A percentile compares a stretch with the other conserved stretches of the same genome.
Conservation (phyloP, 2,113 vertebrate species). For the Balaeniceps rex region DNA sequence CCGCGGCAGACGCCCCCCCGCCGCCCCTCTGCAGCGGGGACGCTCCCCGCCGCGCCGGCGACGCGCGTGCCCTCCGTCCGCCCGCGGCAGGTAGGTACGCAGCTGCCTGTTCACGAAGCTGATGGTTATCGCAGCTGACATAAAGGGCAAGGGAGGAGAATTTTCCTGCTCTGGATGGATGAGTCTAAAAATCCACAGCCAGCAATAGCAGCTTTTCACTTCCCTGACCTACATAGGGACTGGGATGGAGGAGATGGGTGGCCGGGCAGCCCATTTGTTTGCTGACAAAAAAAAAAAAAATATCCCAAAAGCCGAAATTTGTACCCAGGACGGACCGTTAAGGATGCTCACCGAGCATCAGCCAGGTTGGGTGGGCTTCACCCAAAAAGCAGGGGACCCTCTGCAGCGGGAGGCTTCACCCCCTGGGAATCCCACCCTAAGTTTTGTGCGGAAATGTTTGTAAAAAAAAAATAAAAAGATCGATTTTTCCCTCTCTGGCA, state of each 20-base stretch:
- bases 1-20: background rate
- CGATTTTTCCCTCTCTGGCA: background rate
- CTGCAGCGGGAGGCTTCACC: background rate
- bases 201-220: constrained; percentile 13
- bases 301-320: background rate
- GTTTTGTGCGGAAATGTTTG: background rate
- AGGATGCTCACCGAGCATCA: background rate
- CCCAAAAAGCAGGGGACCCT: background rate
- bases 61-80: background rate
- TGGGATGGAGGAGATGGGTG: background rate
- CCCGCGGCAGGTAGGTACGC: background rate
- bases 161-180: constrained; percentile 19
- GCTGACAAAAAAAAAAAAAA: background rate
- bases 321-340: background rate
- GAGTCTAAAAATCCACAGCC: constrained; percentile 24
- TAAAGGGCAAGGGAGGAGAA: constrained; percentile 37
- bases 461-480: background rate
- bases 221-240: constrained; percentile 42
- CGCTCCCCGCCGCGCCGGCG: rapidly evolving
- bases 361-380: rapidly evolving
- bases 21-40: rapidly evolving
- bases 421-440: background rate
- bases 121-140: constrained; percentile 19
- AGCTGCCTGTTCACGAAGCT: background rate
- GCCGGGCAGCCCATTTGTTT: background rate